phyloP scores from a whole-genome alignment of 2,113 vertebrate species.

The Calonectris borealis region DNA sequence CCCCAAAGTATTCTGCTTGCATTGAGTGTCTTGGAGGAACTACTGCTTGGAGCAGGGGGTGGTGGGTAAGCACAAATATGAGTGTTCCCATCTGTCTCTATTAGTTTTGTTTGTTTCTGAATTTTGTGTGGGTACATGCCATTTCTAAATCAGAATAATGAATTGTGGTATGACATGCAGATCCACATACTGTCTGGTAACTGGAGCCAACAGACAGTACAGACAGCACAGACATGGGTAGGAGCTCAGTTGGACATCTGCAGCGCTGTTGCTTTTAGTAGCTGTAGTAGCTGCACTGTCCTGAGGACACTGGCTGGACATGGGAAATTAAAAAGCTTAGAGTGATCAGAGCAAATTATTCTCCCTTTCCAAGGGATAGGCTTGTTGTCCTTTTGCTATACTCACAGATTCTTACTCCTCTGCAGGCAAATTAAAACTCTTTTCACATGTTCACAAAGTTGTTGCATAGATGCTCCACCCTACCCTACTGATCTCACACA shows the following conservation, averaged over 20 bases:
- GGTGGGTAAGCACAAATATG: accelerated
- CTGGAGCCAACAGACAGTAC: background rate
- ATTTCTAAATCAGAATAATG: background rate
- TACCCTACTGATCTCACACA: background rate
- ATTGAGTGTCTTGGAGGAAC: background rate
- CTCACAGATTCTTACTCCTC: background rate
- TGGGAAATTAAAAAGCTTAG: background rate
- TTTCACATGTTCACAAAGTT: background rate
- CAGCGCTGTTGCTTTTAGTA: background rate
- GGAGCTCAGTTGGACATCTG: background rate
- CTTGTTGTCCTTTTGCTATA: background rate
- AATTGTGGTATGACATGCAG: background rate
- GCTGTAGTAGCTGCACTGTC: background rate
- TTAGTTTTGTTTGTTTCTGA: background rate
- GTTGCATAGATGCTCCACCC: background rate
- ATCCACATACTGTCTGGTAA: background rate
- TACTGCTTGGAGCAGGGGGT: background rate
- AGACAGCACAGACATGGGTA: background rate
- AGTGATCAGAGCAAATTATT: background rate
- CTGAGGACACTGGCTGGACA: background rate
- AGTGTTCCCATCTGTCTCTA: background rate
- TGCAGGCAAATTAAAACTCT: background rate
- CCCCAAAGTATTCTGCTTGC: background rate
- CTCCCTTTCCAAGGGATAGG: background rate
- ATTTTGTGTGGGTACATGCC: background rate